Base-by-base conservation (phyloP, 2,888 invertebrate species). In the Melitaea athalia region DNA sequence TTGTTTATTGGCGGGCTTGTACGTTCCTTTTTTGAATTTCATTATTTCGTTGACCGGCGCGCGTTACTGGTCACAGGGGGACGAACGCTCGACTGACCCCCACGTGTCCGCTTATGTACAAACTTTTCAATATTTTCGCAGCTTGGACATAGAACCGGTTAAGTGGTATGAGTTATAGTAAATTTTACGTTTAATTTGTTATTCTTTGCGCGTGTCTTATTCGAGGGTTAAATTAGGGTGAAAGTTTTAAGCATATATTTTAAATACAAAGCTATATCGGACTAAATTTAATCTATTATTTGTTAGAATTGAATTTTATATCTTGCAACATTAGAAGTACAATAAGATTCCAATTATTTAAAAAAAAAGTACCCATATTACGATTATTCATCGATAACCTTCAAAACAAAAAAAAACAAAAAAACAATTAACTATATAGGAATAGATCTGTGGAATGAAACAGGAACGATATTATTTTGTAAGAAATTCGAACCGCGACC, bases 1-100 rank as follows among this genome's bases (percentile, higher is more conserved):
- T 92, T 92, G 92, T 92, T 92, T 92, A 92, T 92, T 91, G 91
- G 92, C 87, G 87, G 89, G 92, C 88, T 85, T 85, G 87, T 86
- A 78, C 86, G 83, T 85, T 88, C 83, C 85, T 88, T 88, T 86
- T 91, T 91, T 83, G 85, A 90, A 90, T 87, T 86, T 80, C 84
- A 91, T 92, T 91, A 91, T 89, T 69, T 68, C 79, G 79, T 76
- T 89, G 90, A 89, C 89, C 89, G 87, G 80, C 88, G 88, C 85
- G 83, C 87, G 86, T 79, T 81, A 79, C 79, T 83, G 91, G 89
- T 88, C 89, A 89, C 82, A 81, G 83, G 88, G 85, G 85, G 85
- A 77, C 77, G 78, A 81, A 82, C 85, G 86, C 81, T 76, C 76
- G 78, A 80, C 73, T 89, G 87, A 87, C 91, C 92, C 91, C 82